phyloP scores from a whole-genome alignment of 2,888 invertebrate species.

The Spatulosminthurus flaviceps region DNA sequence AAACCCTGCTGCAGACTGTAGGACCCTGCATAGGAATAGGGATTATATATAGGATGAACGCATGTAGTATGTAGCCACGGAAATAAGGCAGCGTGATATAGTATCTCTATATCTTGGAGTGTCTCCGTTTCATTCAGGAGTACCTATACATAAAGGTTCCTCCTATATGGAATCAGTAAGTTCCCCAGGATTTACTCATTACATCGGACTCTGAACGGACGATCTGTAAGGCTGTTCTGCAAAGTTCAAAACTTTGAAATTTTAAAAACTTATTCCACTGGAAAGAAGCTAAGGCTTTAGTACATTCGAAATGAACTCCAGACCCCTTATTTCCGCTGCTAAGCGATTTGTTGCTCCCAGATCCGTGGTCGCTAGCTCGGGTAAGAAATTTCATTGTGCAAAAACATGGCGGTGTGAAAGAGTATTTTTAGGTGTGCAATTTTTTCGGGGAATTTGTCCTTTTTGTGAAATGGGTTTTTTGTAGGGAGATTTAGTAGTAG shows the following conservation, averaged over 20 bases:
- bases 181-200: background rate
- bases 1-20: too few species aligned
- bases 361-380: constrained; percentile 6
- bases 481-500: too few species aligned
- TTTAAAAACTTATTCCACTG: background rate
- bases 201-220: constrained; percentile 1
- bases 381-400: constrained; percentile 1
- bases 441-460: background rate
- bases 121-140: too few species aligned
- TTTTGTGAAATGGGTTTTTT: too few species aligned
- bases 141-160: too few species aligned
- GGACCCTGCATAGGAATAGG: too few species aligned
- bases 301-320: constrained; percentile 50
- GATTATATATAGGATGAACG: too few species aligned
- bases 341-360: constrained; percentile 44
- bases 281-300: background rate
- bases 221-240: background rate
- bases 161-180: too few species aligned
- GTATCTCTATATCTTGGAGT: too few species aligned
- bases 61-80: too few species aligned
- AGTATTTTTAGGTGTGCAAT: background rate
- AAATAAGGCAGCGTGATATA: too few species aligned
- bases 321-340: constrained; percentile 47
- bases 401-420: constrained; percentile 30
- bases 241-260: background rate